Conservation (phyloP, 2,113 vertebrate genomes). For the western clawed frog (Xenopus tropicalis) region UCB_Xtro_10.0 CM004451.2:31489001-31489500, state of each 20-base stretch:
- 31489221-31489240: conserved; percentile 12
- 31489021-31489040: neutral
- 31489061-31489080: conserved; percentile 6
- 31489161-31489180: neutral
- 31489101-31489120: neutral
- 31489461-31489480: too few relatives aligned
- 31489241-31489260: neutral
- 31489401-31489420: too few relatives aligned
- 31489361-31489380: conserved; percentile 10
- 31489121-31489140: neutral
- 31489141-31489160: conserved; percentile 7
- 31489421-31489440: too few relatives aligned
- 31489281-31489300: too few relatives aligned
- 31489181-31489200: conserved; percentile 3
- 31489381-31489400: neutral
- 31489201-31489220: neutral
- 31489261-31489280: too few relatives aligned
- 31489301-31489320: neutral
- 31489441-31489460: too few relatives aligned
- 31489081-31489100: conserved; percentile 17
- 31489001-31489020: neutral
- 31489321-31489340: conserved; percentile 1
- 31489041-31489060: neutral
- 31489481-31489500: too few relatives aligned
- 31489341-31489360: conserved; percentile 16